Evolutionary conservation across 1,140 invertebrate genomes (phyloP), one percentile per base, ranked within the genome.

Genomic region (Aricia agestis): DNA sequence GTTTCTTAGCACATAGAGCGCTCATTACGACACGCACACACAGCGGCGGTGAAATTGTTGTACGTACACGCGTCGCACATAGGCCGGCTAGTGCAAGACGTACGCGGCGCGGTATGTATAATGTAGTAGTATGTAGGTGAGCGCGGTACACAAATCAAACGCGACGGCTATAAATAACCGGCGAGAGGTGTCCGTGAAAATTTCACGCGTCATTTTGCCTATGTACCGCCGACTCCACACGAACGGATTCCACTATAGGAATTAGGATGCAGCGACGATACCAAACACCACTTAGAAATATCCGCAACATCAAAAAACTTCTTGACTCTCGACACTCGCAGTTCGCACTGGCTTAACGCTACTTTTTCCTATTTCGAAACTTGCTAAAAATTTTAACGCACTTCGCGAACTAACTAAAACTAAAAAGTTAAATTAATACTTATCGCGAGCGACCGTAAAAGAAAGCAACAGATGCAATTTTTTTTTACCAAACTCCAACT

Each of bases 11-110:
- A 87, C 89, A 91, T 89, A 89, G 83, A 85, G 76, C 79, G 85
- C 84, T 89, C 87, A 89, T 89, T 89, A 90, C 88, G 79, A 75
- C 81, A 90, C 87, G 82, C 87, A 89, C 86, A 88, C 86, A 88
- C 59, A 67, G 72, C 72, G 78, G 68, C 76, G 74, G 80, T 80
- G 80, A 83, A 82, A 87, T 86, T 86, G 87, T 87, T 87, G 84
- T 87, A 82, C 82, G 79, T 72, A 72, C 74, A 73, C 70, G 69
- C 80, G 77, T 31, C 71, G 84, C 79, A 79, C 18, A 25, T 63
- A 25, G 18, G 18, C 59, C n/a, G 18, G 18, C 18, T 81, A 85
- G 80, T 85, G 82, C 81, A 86, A 83, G 82, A 85, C 85, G 76
- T 88, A 89, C 81, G 80, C 79, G 75, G 80, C 74, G 80, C 76